A percentile compares a stretch with the other conserved stretches of the same genome.
Conservation (phyloP, 2,888 invertebrate species). For the Protophormia terraenovae region DNA sequence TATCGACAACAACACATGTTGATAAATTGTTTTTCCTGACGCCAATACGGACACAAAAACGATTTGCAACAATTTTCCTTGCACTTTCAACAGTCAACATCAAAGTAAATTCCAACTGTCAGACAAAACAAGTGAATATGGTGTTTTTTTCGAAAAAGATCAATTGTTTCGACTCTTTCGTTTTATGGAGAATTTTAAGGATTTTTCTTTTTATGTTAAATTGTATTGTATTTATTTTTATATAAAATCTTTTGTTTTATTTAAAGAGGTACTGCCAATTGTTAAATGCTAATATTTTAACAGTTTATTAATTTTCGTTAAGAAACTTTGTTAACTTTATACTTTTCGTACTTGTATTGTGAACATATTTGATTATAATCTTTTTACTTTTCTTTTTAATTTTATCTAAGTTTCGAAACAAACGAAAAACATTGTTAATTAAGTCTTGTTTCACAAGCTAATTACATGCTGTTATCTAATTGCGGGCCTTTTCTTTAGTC, state of each 20-base stretch:
- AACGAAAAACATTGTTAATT: slow-evolving; percentile 75
- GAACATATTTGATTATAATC: slow-evolving; percentile 18
- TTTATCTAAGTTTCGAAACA: slow-evolving; percentile 13
- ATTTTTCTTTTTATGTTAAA: not conserved
- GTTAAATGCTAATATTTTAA: not conserved
- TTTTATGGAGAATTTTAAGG: slow-evolving; percentile 12
- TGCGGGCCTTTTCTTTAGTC: slow-evolving; percentile 67
- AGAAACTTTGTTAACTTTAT: not conserved
- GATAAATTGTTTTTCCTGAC: slow-evolving; percentile 61
- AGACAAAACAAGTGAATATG: slow-evolving; percentile 44
- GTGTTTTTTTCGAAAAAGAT: slow-evolving; percentile 31
- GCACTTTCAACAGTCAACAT: slow-evolving; percentile 44
- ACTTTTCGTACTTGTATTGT: not conserved
- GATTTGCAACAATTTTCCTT: slow-evolving; percentile 22
- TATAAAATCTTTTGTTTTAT: too few relatives aligned
- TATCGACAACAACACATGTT: slow-evolving; percentile 49
- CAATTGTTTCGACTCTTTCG: slow-evolving; percentile 27
- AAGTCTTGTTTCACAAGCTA: slow-evolving; percentile 80
- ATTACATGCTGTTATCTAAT: slow-evolving; percentile 80
- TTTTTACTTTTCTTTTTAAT: not conserved
- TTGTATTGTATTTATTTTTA: not conserved
- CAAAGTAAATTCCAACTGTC: slow-evolving; percentile 64
- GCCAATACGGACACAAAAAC: slow-evolving; percentile 12
- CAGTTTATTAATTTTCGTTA: not conserved
- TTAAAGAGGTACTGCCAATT: not conserved